A percentile compares a stretch with the other conserved stretches of the same genome.
Evolutionary conservation across 1,140 invertebrate species (phyloP).

Genomic region (Caerostris darwini): DNA sequence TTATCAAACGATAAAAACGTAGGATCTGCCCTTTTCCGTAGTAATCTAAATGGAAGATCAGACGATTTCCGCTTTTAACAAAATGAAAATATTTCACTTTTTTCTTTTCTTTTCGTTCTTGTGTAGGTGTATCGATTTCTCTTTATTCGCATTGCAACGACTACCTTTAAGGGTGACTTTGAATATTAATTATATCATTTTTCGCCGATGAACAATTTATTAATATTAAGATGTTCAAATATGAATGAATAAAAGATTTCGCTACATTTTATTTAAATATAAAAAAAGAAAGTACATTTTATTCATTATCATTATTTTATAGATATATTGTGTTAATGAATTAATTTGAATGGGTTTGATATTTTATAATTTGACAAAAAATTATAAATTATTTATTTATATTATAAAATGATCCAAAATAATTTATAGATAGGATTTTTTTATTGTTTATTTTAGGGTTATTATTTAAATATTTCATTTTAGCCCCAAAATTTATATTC

Average conservation of each 20-base stretch:
- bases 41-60: constrained; percentile 6
- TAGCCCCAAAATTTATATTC: too few species aligned
- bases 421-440: too few species aligned
- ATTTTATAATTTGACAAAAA: too few species aligned
- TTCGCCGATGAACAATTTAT: not conserved
- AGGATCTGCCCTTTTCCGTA: not conserved
- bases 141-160: not conserved
- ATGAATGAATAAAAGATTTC: not conserved
- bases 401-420: too few species aligned
- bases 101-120: not conserved
- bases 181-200: not conserved
- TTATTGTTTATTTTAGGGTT: too few species aligned
- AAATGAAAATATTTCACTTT: constrained; percentile 17
- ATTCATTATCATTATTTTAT: too few species aligned
- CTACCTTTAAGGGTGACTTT: not conserved
- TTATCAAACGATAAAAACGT: not conserved
- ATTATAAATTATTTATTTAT: too few species aligned
- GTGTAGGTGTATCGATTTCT: constrained; percentile 29
- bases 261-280: too few species aligned
- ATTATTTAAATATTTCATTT: too few species aligned
- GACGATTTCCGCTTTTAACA: not conserved
- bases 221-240: not conserved
- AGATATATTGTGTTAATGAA: too few species aligned
- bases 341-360: too few species aligned
- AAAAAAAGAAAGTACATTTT: too few species aligned